Conservation (phyloP, 2,113 vertebrate species). For the Percina caprodes region DNA sequence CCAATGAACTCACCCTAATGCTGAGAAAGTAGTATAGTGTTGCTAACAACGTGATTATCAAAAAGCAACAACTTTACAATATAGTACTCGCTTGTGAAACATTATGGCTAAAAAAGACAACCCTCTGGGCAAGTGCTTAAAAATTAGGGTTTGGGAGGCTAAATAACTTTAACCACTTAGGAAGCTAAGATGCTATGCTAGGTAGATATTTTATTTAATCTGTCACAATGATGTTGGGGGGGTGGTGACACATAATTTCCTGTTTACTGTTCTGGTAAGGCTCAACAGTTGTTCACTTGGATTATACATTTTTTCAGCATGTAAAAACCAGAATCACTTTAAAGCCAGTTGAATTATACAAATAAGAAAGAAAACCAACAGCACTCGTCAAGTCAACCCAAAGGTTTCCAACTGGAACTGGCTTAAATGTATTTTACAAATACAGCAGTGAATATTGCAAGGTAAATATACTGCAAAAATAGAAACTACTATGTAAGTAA, state of each 20-base stretch:
- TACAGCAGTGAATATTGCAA: neutral
- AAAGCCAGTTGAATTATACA: neutral
- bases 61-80: neutral
- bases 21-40: neutral
- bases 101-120: neutral
- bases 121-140: neutral
- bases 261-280: neutral
- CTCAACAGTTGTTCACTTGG: slow-evolving; percentile 15
- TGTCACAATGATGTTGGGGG: neutral
- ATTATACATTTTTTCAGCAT: slow-evolving; percentile 1
- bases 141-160: no score
- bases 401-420: neutral
- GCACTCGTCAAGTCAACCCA: no score
- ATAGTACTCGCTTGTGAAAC: neutral
- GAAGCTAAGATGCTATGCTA: neutral
- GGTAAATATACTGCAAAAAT: neutral
- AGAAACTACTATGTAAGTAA: neutral
- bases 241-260: neutral
- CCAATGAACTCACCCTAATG: neutral
- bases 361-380: neutral
- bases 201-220: neutral
- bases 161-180: neutral
- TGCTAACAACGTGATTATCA: neutral
- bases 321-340: slow-evolving; percentile 11
- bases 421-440: neutral